Evolutionary conservation across 37 sponge, comb jelly and placozoan genomes (phyloP).

Genomic region (Oscarella lobularis): DNA sequence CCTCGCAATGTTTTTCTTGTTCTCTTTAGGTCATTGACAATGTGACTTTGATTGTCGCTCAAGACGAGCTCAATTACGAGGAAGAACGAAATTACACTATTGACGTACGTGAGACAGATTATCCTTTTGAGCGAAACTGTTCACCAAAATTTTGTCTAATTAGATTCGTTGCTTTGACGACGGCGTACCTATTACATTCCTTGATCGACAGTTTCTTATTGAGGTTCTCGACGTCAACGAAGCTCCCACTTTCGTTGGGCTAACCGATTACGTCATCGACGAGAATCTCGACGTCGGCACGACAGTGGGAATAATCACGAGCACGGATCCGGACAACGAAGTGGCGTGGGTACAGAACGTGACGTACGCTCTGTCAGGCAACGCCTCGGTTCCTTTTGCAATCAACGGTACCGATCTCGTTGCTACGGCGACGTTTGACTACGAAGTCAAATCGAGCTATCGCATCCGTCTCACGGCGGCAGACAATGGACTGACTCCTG

Average conservation of each 20-base stretch:
- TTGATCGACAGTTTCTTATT: background rate
- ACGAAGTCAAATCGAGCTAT: background rate
- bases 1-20: background rate
- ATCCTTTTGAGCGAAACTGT: background rate
- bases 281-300: background rate
- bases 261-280: background rate
- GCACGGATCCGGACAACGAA: constrained; percentile 8
- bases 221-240: background rate
- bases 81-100: background rate
- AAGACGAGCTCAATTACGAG: background rate
- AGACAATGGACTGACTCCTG: background rate
- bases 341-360: background rate
- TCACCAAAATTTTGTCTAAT: background rate
- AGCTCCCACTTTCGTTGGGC: background rate
- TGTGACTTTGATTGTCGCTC: background rate
- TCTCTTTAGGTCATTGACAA: background rate
- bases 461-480: background rate
- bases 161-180: constrained; percentile 6
- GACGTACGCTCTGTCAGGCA: background rate
- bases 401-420: background rate
- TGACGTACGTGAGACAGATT: background rate
- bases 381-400: background rate
- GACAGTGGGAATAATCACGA: background rate
- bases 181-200: background rate
- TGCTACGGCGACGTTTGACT: background rate